These are phyloP conservation scores for Stegana nigrithorax DNA, from an alignment of 2,888 invertebrate species.

Conservation along the genomic window DNA sequence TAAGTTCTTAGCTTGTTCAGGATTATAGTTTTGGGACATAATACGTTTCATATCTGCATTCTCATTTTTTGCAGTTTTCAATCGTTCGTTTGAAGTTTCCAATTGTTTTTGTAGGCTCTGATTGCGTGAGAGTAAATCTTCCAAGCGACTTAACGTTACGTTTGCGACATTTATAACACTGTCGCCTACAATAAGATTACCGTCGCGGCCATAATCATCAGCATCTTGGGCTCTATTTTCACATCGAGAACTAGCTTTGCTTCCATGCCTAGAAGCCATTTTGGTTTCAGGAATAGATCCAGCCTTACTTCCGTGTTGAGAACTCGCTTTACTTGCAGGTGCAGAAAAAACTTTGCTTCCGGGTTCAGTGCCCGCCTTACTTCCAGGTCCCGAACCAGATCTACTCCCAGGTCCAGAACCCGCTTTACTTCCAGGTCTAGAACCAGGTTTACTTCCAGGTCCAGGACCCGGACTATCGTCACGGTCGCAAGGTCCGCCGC, in stretches of 20 bases:
- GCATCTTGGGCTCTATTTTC: neutral
- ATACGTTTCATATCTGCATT: conserved; percentile 49
- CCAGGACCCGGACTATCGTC: neutral
- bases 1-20: conserved; percentile 43
- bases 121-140: conserved; percentile 49
- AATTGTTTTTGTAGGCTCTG: conserved; percentile 42
- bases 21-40: conserved; percentile 45
- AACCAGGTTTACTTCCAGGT: neutral
- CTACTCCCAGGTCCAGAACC: too few relatives aligned
- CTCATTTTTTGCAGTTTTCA: conserved; percentile 39
- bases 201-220: conserved; percentile 1
- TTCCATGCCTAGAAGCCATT: neutral
- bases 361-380: too few relatives aligned
- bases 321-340: too few relatives aligned
- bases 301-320: too few relatives aligned
- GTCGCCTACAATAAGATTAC: conserved; percentile 40
- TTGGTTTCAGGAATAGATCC: too few relatives aligned
- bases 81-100: conserved; percentile 41
- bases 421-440: too few relatives aligned
- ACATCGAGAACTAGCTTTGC: neutral
- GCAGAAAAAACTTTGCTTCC: too few relatives aligned
- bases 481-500: too few relatives aligned
- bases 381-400: too few relatives aligned
- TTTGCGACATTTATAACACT: conserved; percentile 53
- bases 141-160: conserved; percentile 44